Evolutionary conservation across 2,888 invertebrate genomes (phyloP), one percentile per base, ranked within the genome.

Genomic region (Drosophila rubida): DNA sequence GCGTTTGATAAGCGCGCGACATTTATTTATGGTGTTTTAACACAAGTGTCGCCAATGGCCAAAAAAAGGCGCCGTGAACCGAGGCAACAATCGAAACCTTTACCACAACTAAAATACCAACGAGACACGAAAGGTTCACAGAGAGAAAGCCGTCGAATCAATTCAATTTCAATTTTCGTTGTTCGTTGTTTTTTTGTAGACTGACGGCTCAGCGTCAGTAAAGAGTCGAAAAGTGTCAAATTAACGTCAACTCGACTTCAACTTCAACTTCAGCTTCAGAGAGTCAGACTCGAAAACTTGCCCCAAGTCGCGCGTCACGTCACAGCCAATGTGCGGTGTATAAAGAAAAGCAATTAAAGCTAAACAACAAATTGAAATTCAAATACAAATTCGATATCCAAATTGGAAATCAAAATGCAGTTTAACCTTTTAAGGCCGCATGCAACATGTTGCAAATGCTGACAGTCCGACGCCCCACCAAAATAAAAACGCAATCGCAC

Each of bases 11-110:
- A 82, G 82, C 80, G 80, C 78, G 69, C 80, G 82, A 82, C 82
- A 82, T 85, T 82, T 82, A 82, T 82, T 82, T 82, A 82, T 82
- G 86, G 85, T 80, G 85, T 79, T 75, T 82, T 82, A 82, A 84
- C 82, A 82, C 81, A 82, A 78, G 82, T 76, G 76, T 76, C 66
- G 76, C 73, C 75, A 71, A 66, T 67, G 71, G 58, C 59, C 61
- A 48, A 68, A 72, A 65, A 58, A 63, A 58, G 65, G 70, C 65
- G 78, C 60, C 75, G 57, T 57, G 39, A 30, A 14, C 6, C 22
- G 41, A 46, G 9, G 50, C 32, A 44, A 30, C 44, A 22, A 23
- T 44, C 44, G 42, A 6, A 37, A 54, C 9, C 13, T 27, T 27
- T n/a, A 41, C 27, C 27, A 53, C 13, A 39, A 14, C 27, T 25